A percentile compares a stretch with the other conserved stretches of the same genome.
phyloP scores from a whole-genome alignment of 2,888 invertebrate species.

The Portevinia maculata region DNA sequence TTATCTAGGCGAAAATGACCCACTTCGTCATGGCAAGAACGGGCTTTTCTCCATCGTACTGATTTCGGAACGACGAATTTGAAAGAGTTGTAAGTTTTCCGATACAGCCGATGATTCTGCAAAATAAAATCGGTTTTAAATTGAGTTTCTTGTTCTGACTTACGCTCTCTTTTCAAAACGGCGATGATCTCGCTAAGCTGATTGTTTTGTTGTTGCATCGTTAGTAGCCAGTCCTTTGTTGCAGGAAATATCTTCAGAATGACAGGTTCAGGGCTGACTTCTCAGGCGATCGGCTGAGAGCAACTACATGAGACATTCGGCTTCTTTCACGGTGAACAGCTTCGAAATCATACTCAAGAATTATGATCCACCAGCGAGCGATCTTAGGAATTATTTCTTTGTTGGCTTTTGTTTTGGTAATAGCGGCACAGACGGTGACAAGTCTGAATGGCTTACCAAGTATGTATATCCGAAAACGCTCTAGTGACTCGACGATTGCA shows the following conservation, averaged over 20 bases:
- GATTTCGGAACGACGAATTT: slow-evolving; percentile 65
- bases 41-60: slow-evolving; percentile 57
- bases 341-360: slow-evolving; percentile 71
- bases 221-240: slow-evolving; percentile 67
- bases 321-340: slow-evolving; percentile 65
- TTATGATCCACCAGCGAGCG: slow-evolving; percentile 73
- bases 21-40: slow-evolving; percentile 33
- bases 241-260: slow-evolving; percentile 29
- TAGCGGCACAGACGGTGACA: slow-evolving; percentile 39
- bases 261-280: slow-evolving; percentile 12
- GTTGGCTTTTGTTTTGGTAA: slow-evolving; percentile 1
- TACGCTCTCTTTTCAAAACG: slow-evolving; percentile 37
- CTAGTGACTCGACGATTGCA: too few species aligned
- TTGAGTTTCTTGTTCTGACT: slow-evolving; percentile 50
- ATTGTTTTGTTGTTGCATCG: slow-evolving; percentile 69
- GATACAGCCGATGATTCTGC: slow-evolving; percentile 49
- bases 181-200: slow-evolving; percentile 39
- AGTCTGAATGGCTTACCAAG: slow-evolving; percentile 64
- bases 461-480: slow-evolving; percentile 67
- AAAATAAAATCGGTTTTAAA: slow-evolving; percentile 47
- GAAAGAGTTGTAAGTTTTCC: slow-evolving; percentile 6
- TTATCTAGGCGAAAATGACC: slow-evolving; percentile 25
- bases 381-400: slow-evolving; percentile 55
- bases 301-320: slow-evolving; percentile 64
- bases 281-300: slow-evolving; percentile 52